Evolutionary conservation across 2,888 invertebrate species (phyloP), one percentile per base, ranked within the genome.

Genomic region (Cheilosia vulpina): DNA sequence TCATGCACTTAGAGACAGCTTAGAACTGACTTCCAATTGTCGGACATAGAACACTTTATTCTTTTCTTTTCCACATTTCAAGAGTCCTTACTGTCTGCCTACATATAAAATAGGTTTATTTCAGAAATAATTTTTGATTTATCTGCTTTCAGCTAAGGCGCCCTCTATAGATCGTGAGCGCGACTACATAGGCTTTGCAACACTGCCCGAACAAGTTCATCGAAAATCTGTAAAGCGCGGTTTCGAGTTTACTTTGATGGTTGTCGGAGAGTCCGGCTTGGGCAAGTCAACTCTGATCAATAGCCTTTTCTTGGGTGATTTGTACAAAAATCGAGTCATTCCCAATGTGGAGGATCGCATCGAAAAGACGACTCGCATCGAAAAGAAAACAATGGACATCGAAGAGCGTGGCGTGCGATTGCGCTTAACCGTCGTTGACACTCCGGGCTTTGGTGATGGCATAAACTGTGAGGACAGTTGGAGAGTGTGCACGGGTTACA

Each of bases 171-270:
- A 92, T 84, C 91, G 92, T 87, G 95, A 95, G 89, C 94, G 96
- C 76, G 96, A 96, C 91, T 97, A 97, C 93, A 97, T 98, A 89
- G 98, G 98, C 79, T 98, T 98, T 92, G 98, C 98, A 87, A 98
- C 98, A 75, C 93, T 98, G 83, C 98, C 98, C 24, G 98, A 98
- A 92, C 98, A 98, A 93, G 97, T 98, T 72, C 98, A 98, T 93
- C 95, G 98, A 88, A 98, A 98, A 93, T 98, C 98, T 0, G 98
- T 98, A 68, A 98, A 98, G 93, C 95, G 97, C 89, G 98, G 98
- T 72, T 98, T 98, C 92, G 98, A 98, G 92, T 98, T 98, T 93
- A 98, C 98, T 0, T 93, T 98, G 87, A 98, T 98, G 98, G 98
- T 98, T 19, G 97, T 98, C 41, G 98, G 98, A 38, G 98, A 98